These are phyloP conservation scores for Parazoanthus swiftii DNA, from an alignment of 92 coral and sea anemone species.

Conservation along the genomic window DNA sequence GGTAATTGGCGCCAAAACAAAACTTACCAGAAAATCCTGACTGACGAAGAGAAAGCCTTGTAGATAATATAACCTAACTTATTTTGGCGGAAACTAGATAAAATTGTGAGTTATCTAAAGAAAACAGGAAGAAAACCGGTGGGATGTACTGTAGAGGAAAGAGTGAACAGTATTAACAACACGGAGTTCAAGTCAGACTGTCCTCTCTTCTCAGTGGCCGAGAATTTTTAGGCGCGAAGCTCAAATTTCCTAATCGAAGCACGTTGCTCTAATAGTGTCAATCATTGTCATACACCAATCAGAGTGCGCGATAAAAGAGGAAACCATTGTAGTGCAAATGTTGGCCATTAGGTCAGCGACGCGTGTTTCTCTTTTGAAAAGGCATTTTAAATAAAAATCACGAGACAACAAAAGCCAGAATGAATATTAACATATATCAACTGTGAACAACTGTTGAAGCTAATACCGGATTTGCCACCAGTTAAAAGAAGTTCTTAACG, in stretches of 20 bases:
- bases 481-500: background rate
- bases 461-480: background rate
- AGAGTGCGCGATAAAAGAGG: constrained; percentile 20
- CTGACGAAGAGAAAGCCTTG: background rate
- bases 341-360: background rate
- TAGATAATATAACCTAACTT: background rate
- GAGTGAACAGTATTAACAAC: constrained; percentile 2
- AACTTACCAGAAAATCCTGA: constrained; percentile 38
- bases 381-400: background rate
- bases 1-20: constrained; percentile 34
- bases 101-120: constrained; percentile 12
- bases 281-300: constrained; percentile 30
- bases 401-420: background rate
- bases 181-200: constrained; percentile 26
- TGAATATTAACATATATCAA: background rate
- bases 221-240: constrained; percentile 53
- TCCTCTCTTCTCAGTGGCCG: constrained; percentile 23
- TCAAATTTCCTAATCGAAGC: constrained; percentile 50
- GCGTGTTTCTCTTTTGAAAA: constrained; percentile 10
- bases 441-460: background rate
- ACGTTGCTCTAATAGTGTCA: constrained; percentile 7
- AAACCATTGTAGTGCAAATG: constrained; percentile 26
- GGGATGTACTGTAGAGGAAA: constrained; percentile 12
- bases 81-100: background rate
- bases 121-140: background rate